A percentile compares a stretch with the other conserved stretches of the same genome.
phyloP scores from a whole-genome alignment of 1,140 invertebrate species.

The Aphelenchoides fujianensis region DNA sequence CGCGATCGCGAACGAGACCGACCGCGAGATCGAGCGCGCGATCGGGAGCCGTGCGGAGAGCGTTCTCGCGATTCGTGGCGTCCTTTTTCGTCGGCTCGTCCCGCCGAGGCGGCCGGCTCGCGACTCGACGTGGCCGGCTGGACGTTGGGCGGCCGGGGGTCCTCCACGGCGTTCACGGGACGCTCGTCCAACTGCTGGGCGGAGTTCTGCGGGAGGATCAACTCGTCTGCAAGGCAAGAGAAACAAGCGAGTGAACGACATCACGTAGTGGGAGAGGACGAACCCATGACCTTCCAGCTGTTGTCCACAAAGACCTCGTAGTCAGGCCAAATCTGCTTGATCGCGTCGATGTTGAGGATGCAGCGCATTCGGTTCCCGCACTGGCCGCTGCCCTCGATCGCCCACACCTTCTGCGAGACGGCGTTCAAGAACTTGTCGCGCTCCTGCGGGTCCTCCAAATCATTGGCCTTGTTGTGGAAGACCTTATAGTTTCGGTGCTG shows the following conservation, averaged over 20 bases:
- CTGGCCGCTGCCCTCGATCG: slow-evolving; percentile 15
- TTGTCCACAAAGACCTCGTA: slow-evolving; percentile 29
- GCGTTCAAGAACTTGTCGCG: slow-evolving; percentile 23
- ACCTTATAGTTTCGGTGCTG: slow-evolving; percentile 29
- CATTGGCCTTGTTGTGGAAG: slow-evolving; percentile 14
- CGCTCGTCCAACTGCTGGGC: not conserved
- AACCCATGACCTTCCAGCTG: slow-evolving; percentile 32
- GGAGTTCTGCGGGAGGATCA: not conserved
- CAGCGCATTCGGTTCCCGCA: slow-evolving; percentile 32
- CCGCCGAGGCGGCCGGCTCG: too few species aligned
- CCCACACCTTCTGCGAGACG: slow-evolving; percentile 16
- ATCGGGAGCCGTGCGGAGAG: too few species aligned
- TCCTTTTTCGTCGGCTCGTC: too few species aligned
- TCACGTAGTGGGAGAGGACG: too few species aligned
- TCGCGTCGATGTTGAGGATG: slow-evolving; percentile 25
- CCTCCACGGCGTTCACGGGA: too few species aligned
- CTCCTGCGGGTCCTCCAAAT: not conserved
- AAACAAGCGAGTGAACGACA: not conserved
- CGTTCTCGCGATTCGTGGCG: too few species aligned
- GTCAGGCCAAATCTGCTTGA: slow-evolving; percentile 25
- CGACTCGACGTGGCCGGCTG: too few species aligned
- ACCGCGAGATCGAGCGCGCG: too few species aligned
- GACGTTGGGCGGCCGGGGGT: too few species aligned
- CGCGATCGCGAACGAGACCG: not conserved
- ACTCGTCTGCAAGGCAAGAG: slow-evolving; percentile 7